Evolutionary conservation across 2,797 vertebrate species (phyloP).

Genomic region (Yasuhikotakia modesta): DNA sequence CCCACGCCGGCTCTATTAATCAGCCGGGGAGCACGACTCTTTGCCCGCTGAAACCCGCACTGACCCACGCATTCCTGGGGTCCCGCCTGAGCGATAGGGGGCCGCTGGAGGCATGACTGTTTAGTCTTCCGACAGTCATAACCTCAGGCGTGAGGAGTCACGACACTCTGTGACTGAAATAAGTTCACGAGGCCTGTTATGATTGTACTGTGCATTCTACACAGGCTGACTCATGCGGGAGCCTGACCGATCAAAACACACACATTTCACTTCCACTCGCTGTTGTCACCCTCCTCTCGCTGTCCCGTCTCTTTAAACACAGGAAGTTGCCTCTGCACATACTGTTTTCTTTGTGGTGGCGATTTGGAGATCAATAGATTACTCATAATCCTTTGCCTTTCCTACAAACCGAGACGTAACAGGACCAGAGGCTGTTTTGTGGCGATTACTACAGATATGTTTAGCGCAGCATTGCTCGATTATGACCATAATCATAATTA

Average conservation of each 20-base stretch:
- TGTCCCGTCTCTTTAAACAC: constrained; percentile 77
- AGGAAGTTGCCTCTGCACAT: constrained; percentile 79
- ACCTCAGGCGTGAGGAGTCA: constrained; percentile 77
- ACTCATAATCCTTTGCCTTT: constrained; percentile 76
- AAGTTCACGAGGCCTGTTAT: constrained; percentile 39
- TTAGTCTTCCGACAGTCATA: constrained; percentile 79
- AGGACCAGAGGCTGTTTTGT: constrained; percentile 67
- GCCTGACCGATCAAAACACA: constrained; percentile 42
- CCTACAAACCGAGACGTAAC: constrained; percentile 73
- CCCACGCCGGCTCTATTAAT: constrained; percentile 68
- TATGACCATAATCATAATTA: too few species aligned
- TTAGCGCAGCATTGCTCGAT: constrained; percentile 54
- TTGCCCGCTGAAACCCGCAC: constrained; percentile 53
- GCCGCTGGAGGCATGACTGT: constrained; percentile 73
- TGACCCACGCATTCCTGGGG: constrained; percentile 73
- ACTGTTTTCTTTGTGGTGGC: constrained; percentile 81
- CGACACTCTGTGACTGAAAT: constrained; percentile 66
- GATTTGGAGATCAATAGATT: constrained; percentile 81
- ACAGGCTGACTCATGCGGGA: constrained; percentile 68
- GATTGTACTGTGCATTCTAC: constrained; percentile 40
- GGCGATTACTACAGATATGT: constrained; percentile 73
- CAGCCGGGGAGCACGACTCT: constrained; percentile 56
- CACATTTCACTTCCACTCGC: constrained; percentile 6
- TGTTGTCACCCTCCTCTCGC: constrained; percentile 59
- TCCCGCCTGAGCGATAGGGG: constrained; percentile 75